Conservation (phyloP, 2,888 invertebrate genomes). For the Byasa hedistus region DNA sequence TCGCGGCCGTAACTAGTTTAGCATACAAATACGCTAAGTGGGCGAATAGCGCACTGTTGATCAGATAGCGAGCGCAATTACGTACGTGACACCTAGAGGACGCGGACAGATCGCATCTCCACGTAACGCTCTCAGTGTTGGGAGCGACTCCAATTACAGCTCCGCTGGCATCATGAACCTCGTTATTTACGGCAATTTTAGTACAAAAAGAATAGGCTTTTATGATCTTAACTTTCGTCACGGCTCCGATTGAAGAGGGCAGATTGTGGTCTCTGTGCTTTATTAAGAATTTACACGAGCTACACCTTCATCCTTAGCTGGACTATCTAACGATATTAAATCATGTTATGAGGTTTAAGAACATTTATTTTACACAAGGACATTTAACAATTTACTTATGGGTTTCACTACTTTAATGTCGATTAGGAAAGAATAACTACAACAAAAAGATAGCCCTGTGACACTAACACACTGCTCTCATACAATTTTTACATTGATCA, state of each 20-base stretch:
- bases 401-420: no score
- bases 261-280: constrained; percentile 13
- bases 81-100: constrained; percentile 72
- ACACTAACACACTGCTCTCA: no score
- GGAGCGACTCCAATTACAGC: constrained; percentile 64
- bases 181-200: constrained; percentile 37
- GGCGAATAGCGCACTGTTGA: constrained; percentile 57
- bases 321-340: not conserved
- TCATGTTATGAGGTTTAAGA: no score
- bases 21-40: constrained; percentile 66
- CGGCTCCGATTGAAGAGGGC: constrained; percentile 30
- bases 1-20: constrained; percentile 60
- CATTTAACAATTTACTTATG: no score
- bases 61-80: constrained; percentile 69
- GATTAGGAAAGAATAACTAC: no score
- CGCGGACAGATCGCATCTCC: constrained; percentile 50
- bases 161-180: constrained; percentile 40
- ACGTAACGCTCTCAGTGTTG: constrained; percentile 47
- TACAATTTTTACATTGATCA: no score
- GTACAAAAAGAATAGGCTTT: constrained; percentile 37
- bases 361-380: no score
- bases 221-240: constrained; percentile 36
- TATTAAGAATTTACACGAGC: constrained; percentile 6
- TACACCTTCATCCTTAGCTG: not conserved
- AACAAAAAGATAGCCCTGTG: no score